Evolutionary conservation across 2,888 invertebrate genomes (phyloP), one percentile per base, ranked within the genome.

Genomic region (Smittia sp.): DNA sequence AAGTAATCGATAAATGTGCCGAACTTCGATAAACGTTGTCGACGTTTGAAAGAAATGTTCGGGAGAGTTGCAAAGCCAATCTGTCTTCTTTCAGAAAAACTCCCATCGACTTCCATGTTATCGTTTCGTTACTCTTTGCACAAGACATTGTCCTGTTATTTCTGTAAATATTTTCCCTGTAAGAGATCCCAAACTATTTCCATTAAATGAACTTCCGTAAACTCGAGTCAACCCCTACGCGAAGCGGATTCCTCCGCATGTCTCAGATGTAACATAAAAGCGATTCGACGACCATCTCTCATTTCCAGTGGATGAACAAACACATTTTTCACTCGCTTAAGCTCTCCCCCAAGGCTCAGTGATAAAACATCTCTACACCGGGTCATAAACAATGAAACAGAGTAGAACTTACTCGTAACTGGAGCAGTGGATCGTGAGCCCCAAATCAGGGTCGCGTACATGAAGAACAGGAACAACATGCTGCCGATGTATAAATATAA

Each of bases 401-500:
- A n/a, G n/a, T n/a, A n/a, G n/a, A 77, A 84, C 86, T 85, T 79
- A 88, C 88, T 86, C 73, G 85, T 81, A 76, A 86, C 85, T 41
- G 83, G 78, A 20, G 84, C 83, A 9, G 86, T 82, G 77, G 84
- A 84, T 9, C 89, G 87, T 75, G 86, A 84, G 77, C 87, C 89
- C 80, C 89, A 86, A 24, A 91, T 84, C 77, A 94, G 84, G 75
- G 93, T 92, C 69, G 89, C 88, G 79, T 93, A 93, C 87, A 93
- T 93, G 81, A 92, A 92, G 75, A 92, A 85, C 70, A 94, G 85
- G 80, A 94, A 94, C 74, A 90, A 85, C 88, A 94, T 94, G 79
- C 93, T 93, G 75, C 92, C 92, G 78, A 92, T 88, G 83, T 94
- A 94, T 76, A 94, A 86, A 81, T 94, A 94, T 76, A 94, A 84